Evolutionary conservation across 2,113 vertebrate species (phyloP), one percentile per base, ranked within the genome.

Genomic region (Centrocercus urophasianus): DNA sequence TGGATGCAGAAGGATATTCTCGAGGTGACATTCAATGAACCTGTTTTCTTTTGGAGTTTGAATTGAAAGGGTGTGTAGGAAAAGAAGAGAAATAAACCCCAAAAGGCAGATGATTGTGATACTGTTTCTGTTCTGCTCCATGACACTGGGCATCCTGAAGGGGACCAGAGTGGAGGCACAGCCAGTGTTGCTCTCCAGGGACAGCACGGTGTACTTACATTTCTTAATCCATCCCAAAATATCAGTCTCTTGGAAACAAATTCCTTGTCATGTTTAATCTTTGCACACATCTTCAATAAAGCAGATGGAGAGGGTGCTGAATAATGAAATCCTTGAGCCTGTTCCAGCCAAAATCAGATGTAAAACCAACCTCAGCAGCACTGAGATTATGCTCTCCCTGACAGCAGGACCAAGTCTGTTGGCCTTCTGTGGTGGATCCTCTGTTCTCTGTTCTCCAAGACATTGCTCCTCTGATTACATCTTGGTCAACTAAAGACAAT

Each of bases 1-100:
- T 50, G 98, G 90, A 98, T 97, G 96, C 96, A 98, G 91, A 97
- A 97, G 96, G 98, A 98, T 74, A 98, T 98, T 89, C 89, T 98
- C 30, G 97, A 98, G 43, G 95, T 98, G 85, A 95, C 93, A 32
- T 83, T 97, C 91, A 97, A 96, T 25, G 98, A 98, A 96, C n/a
- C 30, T 98, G 25, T 97, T 97, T 73, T 98, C 98, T 50, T 86
- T 97, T 32, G 96, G 94, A 11, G 12, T 90, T 6, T 92, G 98
- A 30, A 61, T 98, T 54, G 97, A 98, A 64, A 96, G 97, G n/a
- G 50, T 97, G 48, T 97, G 97, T 89, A 98, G 98, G 94, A 94
- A 98, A 40, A 96, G 96, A 4, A 95, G 98, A 59, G 92, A 98
- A 96, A 94, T 98, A 48, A 98, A 97, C 61, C 88, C 97, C 97